Conservation (phyloP, 2,888 invertebrate genomes). For the Troides oblongomaculatus region DNA sequence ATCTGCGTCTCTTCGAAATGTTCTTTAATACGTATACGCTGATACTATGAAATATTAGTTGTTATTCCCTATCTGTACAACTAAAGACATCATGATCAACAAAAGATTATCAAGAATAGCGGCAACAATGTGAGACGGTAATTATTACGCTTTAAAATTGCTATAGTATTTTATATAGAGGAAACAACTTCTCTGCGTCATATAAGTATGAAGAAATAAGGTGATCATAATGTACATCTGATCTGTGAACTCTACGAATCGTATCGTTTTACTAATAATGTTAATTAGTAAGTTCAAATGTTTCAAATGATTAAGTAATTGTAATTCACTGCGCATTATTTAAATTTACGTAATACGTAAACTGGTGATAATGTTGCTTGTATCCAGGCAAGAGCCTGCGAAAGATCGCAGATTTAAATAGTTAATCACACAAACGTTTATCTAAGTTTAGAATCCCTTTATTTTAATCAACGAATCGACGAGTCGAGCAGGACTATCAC, state of each 20-base stretch:
- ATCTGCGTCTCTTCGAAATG: too few species aligned
- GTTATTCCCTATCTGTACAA: too few species aligned
- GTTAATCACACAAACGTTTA: too few species aligned
- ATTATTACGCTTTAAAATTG: constrained; percentile 6
- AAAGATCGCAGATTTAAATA: too few species aligned
- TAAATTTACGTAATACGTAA: background rate
- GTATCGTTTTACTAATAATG: constrained; percentile 1
- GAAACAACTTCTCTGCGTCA: background rate
- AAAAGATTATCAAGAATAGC: constrained; percentile 9
- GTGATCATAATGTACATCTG: background rate
- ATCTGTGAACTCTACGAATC: constrained; percentile 19
- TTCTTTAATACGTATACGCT: too few species aligned
- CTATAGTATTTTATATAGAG: background rate
- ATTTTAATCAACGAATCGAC: too few species aligned
- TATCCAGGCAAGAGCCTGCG: too few species aligned
- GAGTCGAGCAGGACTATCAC: too few species aligned
- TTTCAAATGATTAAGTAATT: constrained; percentile 15
- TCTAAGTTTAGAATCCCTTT: too few species aligned
- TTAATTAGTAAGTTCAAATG: constrained; percentile 29
- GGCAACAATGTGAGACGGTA: background rate
- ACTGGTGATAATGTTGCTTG: background rate
- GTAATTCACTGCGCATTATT: constrained; percentile 2
- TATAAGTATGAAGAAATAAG: background rate
- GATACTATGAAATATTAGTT: too few species aligned
- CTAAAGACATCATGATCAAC: background rate